phyloP scores from a whole-genome alignment of 2,113 vertebrate genomes.

The Jacana jacana region DNA sequence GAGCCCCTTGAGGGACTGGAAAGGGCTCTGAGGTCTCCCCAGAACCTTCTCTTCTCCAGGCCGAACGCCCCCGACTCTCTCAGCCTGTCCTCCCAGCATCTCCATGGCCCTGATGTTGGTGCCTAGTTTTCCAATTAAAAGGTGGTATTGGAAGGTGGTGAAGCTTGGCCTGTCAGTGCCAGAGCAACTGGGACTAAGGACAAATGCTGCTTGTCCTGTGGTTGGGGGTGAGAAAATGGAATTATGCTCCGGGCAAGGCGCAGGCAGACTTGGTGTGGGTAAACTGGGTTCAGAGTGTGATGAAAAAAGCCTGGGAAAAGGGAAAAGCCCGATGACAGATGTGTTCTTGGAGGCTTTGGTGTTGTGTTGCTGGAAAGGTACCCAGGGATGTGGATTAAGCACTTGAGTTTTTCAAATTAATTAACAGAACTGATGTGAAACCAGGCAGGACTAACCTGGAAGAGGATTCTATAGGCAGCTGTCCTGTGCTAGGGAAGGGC shows the following conservation, averaged over 20 bases:
- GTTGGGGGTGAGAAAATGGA: background rate
- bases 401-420: background rate
- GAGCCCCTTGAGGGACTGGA: too few species aligned
- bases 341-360: background rate
- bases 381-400: background rate
- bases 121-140: background rate
- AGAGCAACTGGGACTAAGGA: background rate
- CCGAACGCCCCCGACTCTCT: too few species aligned
- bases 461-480: rapidly evolving
- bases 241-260: background rate
- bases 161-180: background rate
- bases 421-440: background rate
- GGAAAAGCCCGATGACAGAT: background rate
- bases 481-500: background rate
- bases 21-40: too few species aligned
- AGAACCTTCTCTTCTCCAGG: too few species aligned
- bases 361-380: background rate
- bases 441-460: background rate
- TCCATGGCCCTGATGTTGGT: rapidly evolving
- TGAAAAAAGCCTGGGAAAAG: background rate
- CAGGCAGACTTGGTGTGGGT: rapidly evolving
- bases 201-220: background rate
- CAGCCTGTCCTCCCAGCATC: too few species aligned
- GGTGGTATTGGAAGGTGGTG: background rate
- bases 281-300: background rate